phyloP scores from a whole-genome alignment of 2,888 invertebrate genomes.

The Carterocephalus palaemon region DNA sequence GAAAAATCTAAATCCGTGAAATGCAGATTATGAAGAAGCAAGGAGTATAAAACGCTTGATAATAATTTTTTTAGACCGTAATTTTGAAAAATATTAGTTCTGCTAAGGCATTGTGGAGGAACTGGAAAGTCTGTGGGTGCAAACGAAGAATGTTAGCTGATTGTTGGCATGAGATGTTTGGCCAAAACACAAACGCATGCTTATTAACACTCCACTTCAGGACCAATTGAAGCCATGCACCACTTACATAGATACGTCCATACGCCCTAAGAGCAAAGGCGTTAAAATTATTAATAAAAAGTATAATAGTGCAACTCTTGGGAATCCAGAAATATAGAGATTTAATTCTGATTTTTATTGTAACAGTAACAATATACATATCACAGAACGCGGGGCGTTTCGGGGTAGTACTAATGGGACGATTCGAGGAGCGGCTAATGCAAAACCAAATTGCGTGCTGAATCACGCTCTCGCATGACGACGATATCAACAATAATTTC shows the following conservation, averaged over 20 bases:
- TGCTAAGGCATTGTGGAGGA: constrained; percentile 21
- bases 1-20: constrained; percentile 4
- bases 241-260: constrained; percentile 61
- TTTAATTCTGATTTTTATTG: constrained; percentile 69
- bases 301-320: constrained; percentile 40
- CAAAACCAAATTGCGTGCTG: constrained; percentile 53
- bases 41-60: constrained; percentile 16
- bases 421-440: constrained; percentile 58
- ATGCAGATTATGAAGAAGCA: constrained; percentile 25
- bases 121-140: constrained; percentile 41
- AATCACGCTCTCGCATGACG: constrained; percentile 55
- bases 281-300: constrained; percentile 35
- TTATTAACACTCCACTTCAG: constrained; percentile 52
- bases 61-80: constrained; percentile 32
- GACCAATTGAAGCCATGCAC: constrained; percentile 65
- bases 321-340: constrained; percentile 57
- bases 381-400: constrained; percentile 79
- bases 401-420: constrained; percentile 59
- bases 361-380: constrained; percentile 78
- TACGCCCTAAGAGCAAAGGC: constrained; percentile 52
- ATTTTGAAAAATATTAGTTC: constrained; percentile 17
- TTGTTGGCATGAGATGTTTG: constrained; percentile 38
- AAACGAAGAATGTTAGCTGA: constrained; percentile 37
- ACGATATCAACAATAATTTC: constrained; percentile 47
- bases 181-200: constrained; percentile 64